These are phyloP conservation scores for Cerceris ruficornis DNA, from an alignment of 2,888 invertebrate species.

Conservation along the genomic window DNA sequence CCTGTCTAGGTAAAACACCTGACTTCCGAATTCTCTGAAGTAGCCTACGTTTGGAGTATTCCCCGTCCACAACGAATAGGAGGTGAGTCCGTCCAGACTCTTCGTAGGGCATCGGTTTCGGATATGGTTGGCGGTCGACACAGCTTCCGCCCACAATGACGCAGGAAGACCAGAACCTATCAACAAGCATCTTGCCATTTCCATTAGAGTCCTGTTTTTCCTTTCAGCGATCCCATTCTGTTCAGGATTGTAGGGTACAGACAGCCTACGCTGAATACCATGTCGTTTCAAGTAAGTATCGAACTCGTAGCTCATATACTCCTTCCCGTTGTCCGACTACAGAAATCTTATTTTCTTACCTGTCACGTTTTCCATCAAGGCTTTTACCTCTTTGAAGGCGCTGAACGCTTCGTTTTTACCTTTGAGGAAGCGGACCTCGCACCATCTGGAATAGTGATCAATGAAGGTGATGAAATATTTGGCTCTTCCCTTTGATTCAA, in stretches of 20 bases:
- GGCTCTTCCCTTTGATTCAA: too few relatives aligned
- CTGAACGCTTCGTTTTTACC: too few relatives aligned
- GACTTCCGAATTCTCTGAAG: background rate
- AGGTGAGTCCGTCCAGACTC: background rate
- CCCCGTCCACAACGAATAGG: constrained; percentile 2
- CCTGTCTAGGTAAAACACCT: background rate
- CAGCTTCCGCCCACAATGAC: background rate
- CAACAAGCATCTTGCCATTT: background rate
- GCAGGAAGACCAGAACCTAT: constrained; percentile 1
- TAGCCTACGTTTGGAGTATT: background rate
- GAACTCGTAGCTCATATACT: background rate
- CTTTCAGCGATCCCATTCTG: constrained; percentile 16
- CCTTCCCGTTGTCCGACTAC: too few relatives aligned
- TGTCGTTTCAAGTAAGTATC: background rate
- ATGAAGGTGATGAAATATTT: too few relatives aligned
- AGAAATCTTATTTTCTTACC: too few relatives aligned
- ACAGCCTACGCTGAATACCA: constrained; percentile 3
- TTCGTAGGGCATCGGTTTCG: constrained; percentile 4
- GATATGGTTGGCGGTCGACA: constrained; percentile 2
- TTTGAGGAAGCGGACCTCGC: too few relatives aligned
- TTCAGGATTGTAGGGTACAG: constrained; percentile 4
- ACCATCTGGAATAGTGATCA: too few relatives aligned
- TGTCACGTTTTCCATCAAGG: too few relatives aligned
- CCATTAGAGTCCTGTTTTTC: constrained; percentile 3
- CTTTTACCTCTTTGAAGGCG: too few relatives aligned